phyloP scores from a whole-genome alignment of 2,797 vertebrate species.

The Spondyliosoma cantharus region DNA sequence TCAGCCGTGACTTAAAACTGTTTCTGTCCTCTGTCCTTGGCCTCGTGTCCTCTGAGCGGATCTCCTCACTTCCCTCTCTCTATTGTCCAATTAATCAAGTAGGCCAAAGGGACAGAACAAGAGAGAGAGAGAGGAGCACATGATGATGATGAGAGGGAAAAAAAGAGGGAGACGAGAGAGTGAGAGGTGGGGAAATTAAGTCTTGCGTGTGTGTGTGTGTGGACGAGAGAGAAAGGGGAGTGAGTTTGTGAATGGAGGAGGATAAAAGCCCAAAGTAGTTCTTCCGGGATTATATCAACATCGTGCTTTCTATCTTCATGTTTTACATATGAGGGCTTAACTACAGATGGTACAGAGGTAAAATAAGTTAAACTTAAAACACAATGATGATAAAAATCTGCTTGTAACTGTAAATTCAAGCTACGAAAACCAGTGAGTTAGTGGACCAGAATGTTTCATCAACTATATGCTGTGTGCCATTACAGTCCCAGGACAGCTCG shows the following conservation, averaged over 20 bases:
- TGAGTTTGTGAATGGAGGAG: not conserved
- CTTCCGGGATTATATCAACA: slow-evolving; percentile 34
- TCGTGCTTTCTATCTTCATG: no score
- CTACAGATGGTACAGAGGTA: not conserved
- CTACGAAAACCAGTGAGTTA: not conserved
- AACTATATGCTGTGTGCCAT: not conserved
- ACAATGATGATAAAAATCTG: no score
- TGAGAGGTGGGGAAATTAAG: slow-evolving; percentile 3
- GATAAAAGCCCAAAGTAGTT: slow-evolving; percentile 8
- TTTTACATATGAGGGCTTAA: not conserved
- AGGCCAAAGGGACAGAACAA: slow-evolving; percentile 65
- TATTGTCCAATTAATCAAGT: slow-evolving; percentile 75
- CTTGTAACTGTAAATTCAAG: no score
- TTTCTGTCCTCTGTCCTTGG: slow-evolving; percentile 50
- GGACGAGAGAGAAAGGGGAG: not conserved
- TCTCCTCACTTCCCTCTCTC: slow-evolving; percentile 50
- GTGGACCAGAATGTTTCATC: not conserved
- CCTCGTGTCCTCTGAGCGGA: slow-evolving; percentile 33
- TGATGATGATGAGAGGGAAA: slow-evolving; percentile 23
- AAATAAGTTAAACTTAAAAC: not conserved
- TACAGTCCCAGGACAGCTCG: not conserved
- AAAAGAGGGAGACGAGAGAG: slow-evolving; percentile 16
- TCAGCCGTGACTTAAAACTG: slow-evolving; percentile 41
- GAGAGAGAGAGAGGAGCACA: slow-evolving; percentile 34
- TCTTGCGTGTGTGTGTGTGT: slow-evolving; percentile 13